phyloP scores from a whole-genome alignment of 2,797 vertebrate genomes.

The Halcyon chelicuti region DNA sequence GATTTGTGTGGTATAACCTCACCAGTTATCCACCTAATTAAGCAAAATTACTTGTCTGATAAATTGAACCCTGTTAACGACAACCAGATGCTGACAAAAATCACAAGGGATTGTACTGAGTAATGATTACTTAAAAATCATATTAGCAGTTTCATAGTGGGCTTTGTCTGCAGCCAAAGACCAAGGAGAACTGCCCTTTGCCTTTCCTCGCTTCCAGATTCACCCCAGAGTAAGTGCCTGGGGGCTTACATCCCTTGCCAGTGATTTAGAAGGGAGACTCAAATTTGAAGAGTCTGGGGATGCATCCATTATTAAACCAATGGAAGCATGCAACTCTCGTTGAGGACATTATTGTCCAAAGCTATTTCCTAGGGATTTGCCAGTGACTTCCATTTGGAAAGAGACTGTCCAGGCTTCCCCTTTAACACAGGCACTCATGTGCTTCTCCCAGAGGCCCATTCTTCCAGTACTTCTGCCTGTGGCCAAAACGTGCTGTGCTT shows the following conservation, averaged over 20 bases:
- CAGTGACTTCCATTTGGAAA: neutral
- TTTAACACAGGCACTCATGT: neutral
- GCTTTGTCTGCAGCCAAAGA: neutral
- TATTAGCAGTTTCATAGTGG: conserved; percentile 41
- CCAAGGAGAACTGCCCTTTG: neutral
- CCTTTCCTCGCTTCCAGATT: neutral
- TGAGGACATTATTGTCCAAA: neutral
- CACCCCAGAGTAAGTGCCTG: accelerated
- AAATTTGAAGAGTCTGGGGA: neutral
- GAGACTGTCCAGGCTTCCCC: neutral
- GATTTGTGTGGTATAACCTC: conserved; percentile 26
- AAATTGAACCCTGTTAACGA: conserved; percentile 86
- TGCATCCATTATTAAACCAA: neutral
- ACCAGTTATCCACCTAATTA: conserved; percentile 78
- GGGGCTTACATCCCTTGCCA: neutral
- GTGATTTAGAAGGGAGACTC: neutral
- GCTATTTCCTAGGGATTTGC: neutral
- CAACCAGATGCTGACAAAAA: conserved; percentile 82
- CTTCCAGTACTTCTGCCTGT: neutral
- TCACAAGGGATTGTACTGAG: conserved; percentile 67
- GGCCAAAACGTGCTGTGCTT: neutral
- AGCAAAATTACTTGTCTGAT: conserved; percentile 84
- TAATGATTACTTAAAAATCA: conserved; percentile 65
- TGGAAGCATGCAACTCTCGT: neutral
- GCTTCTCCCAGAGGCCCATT: accelerated